phyloP scores from a whole-genome alignment of 2,113 vertebrate species.

The Channa maculata region DNA sequence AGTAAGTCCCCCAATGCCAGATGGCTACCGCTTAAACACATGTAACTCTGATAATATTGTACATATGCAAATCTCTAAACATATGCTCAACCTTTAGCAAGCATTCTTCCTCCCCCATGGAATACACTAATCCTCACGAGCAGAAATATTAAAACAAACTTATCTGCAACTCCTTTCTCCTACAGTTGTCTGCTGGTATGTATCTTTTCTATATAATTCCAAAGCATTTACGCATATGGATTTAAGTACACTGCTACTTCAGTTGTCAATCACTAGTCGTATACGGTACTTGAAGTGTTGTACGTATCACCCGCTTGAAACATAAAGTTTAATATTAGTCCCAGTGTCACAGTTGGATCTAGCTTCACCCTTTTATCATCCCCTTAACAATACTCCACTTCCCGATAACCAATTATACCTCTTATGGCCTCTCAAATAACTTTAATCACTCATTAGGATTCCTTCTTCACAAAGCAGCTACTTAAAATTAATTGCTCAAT shows the following conservation, averaged over 20 bases:
- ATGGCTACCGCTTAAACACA: conserved; percentile 54
- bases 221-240: not conserved
- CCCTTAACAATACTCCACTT: conserved; percentile 88
- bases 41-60: conserved; percentile 56
- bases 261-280: conserved; percentile 2
- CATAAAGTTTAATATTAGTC: conserved; percentile 70
- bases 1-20: conserved; percentile 63
- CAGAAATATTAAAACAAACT: conserved; percentile 35
- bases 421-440: conserved; percentile 91
- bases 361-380: conserved; percentile 70
- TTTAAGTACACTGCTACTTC: not conserved
- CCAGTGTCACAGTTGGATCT: conserved; percentile 65
- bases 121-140: conserved; percentile 57
- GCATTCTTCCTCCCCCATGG: conserved; percentile 45
- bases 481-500: conserved; percentile 97
- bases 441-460: conserved; percentile 97
- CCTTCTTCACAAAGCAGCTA: conserved; percentile 91
- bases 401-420: conserved; percentile 94
- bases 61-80: conserved; percentile 71
- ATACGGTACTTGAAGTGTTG: conserved; percentile 48
- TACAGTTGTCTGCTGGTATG: not conserved
- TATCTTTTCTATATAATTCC: not conserved
- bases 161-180: conserved; percentile 14
- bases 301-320: conserved; percentile 55
- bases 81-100: conserved; percentile 61